A percentile compares a stretch with the other conserved stretches of the same genome.
These are phyloP conservation scores for Sternarchorhynchus goeldii DNA, from an alignment of 2,797 vertebrate species.

Conservation along the genomic window DNA sequence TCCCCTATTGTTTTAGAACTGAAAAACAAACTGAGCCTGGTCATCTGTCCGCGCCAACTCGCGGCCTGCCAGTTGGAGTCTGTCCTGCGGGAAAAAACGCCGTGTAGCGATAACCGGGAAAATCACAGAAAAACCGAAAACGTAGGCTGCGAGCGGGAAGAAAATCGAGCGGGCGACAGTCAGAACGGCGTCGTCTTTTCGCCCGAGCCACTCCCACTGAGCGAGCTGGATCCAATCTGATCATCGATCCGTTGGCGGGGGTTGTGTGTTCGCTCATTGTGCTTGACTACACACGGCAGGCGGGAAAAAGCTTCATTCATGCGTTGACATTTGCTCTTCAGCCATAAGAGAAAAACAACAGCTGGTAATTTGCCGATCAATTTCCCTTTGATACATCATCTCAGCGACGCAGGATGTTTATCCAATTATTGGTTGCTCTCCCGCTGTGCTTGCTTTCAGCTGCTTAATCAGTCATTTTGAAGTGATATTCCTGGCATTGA, in stretches of 20 bases:
- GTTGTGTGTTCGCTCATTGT: neutral
- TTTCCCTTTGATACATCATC: neutral
- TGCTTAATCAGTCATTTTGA: conserved; percentile 39
- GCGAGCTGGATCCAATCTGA: neutral
- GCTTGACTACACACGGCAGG: neutral
- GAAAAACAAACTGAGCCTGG: conserved; percentile 47
- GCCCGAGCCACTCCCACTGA: too few relatives aligned
- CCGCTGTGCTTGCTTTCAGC: conserved; percentile 17
- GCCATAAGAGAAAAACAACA: neutral
- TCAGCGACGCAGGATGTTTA: conserved; percentile 24
- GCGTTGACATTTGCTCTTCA: conserved; percentile 5
- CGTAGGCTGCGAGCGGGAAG: conserved; percentile 9
- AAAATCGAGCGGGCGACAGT: neutral
- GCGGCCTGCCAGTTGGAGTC: conserved; percentile 45
- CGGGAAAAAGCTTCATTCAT: conserved; percentile 10
- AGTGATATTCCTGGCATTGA: conserved; percentile 29
- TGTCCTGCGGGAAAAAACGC: conserved; percentile 43
- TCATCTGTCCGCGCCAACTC: conserved; percentile 44
- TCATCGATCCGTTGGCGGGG: neutral
- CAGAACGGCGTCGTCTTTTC: too few relatives aligned
- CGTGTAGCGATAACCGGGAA: conserved; percentile 30
- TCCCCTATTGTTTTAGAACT: conserved; percentile 51
- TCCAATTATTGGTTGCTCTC: conserved; percentile 29
- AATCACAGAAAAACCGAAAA: conserved; percentile 43
- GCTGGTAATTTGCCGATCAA: neutral